phyloP scores from a whole-genome alignment of 2,888 invertebrate species.

The Reticulitermes lucifugus region DNA sequence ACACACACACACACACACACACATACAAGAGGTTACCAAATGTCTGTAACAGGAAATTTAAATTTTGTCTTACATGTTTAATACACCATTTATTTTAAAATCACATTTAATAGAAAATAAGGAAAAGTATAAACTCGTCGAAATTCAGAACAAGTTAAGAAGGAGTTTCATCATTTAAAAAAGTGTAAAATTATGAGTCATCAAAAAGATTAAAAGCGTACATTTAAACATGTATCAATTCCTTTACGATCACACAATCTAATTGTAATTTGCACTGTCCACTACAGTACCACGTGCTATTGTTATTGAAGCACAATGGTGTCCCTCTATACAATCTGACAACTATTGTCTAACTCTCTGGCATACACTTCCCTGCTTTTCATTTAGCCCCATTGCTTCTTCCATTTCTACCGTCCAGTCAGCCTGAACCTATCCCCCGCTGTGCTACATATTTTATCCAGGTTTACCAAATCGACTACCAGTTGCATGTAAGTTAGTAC shows the following conservation, averaged over 20 bases:
- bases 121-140: too few relatives aligned
- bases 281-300: not conserved
- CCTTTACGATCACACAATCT: too few relatives aligned
- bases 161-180: not conserved
- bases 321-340: slow-evolving; percentile 2
- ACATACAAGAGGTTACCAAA: too few relatives aligned
- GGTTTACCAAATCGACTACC: not conserved
- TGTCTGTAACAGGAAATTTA: too few relatives aligned
- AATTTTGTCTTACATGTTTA: too few relatives aligned
- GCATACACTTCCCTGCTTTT: slow-evolving; percentile 10
- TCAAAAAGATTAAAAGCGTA: too few relatives aligned
- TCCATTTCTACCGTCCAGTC: not conserved
- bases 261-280: not conserved
- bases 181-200: not conserved
- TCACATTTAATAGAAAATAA: too few relatives aligned
- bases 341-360: slow-evolving; percentile 3
- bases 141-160: too few relatives aligned
- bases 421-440: not conserved
- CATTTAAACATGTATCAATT: too few relatives aligned
- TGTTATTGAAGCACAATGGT: not conserved
- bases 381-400: not conserved
- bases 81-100: too few relatives aligned
- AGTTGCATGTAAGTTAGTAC: not conserved
- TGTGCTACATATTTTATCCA: slow-evolving; percentile 1
- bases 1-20: too few relatives aligned